phyloP scores from a whole-genome alignment of 2,888 invertebrate genomes.

The Lasius platythorax region DNA sequence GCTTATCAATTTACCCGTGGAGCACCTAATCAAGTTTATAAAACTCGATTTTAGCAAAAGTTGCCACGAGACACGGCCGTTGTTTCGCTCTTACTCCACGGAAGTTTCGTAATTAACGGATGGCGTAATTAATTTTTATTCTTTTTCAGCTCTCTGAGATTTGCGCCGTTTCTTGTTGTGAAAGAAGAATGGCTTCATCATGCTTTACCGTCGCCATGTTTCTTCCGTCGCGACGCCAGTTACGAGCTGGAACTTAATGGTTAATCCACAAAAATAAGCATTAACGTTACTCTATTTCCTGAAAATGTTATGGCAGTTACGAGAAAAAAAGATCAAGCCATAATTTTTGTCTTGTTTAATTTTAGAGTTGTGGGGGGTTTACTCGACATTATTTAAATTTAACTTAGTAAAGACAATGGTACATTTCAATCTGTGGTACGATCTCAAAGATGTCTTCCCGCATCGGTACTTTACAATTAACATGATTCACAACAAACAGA shows the following conservation, averaged over 20 bases:
- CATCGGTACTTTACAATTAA: conserved; percentile 55
- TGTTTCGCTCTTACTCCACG: conserved; percentile 26
- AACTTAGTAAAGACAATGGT: not conserved
- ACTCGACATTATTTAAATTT: conserved; percentile 4
- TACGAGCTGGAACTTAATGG: conserved; percentile 46
- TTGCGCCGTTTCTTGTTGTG: conserved; percentile 45
- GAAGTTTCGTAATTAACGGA: conserved; percentile 55
- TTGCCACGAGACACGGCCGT: conserved; percentile 29
- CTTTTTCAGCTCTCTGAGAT: conserved; percentile 38
- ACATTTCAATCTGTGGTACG: not conserved
- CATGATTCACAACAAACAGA: conserved; percentile 26
- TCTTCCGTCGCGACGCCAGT: conserved; percentile 37
- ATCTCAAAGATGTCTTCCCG: not conserved
- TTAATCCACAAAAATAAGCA: conserved; percentile 52
- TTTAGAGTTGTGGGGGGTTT: not conserved
- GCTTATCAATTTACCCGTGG: conserved; percentile 59
- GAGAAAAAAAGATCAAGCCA: not conserved
- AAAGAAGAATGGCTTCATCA: conserved; percentile 49
- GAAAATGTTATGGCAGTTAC: conserved; percentile 38
- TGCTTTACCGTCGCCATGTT: conserved; percentile 30
- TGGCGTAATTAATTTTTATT: conserved; percentile 54
- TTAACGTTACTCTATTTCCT: conserved; percentile 40
- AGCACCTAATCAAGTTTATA: conserved; percentile 33
- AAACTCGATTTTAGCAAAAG: conserved; percentile 47
- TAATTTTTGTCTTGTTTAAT: conserved; percentile 33